phyloP scores from a whole-genome alignment of 2,888 invertebrate genomes.

The Thumatha senex region DNA sequence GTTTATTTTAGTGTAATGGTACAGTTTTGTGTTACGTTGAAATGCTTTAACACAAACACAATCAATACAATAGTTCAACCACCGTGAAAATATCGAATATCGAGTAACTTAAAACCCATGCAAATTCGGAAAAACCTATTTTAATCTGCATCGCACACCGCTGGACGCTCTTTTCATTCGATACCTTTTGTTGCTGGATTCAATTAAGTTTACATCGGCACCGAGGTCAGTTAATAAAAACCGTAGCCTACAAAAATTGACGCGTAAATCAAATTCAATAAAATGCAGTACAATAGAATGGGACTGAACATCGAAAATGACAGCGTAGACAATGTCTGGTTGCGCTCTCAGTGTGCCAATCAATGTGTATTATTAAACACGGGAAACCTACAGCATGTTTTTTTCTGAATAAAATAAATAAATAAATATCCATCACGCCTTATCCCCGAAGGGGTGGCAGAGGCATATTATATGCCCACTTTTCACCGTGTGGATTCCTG shows the following conservation, averaged over 20 bases:
- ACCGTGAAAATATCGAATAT: constrained; percentile 73
- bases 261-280: constrained; percentile 82
- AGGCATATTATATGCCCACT: too few relatives aligned
- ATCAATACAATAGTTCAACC: constrained; percentile 65
- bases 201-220: constrained; percentile 83
- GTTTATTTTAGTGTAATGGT: too few relatives aligned
- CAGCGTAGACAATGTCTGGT: constrained; percentile 58
- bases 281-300: constrained; percentile 72
- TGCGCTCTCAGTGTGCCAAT: constrained; percentile 23
- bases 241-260: constrained; percentile 80
- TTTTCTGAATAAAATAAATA: too few relatives aligned
- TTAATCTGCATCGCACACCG: constrained; percentile 82
- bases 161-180: constrained; percentile 80
- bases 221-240: constrained; percentile 83
- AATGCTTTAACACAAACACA: constrained; percentile 42
- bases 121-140: constrained; percentile 79
- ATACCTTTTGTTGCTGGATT: constrained; percentile 80
- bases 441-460: too few relatives aligned
- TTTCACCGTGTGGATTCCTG: too few relatives aligned
- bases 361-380: constrained; percentile 21
- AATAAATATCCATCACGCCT: too few relatives aligned
- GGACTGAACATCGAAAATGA: constrained; percentile 64
- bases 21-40: too few relatives aligned
- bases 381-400: not conserved
- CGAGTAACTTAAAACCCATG: constrained; percentile 74